These are phyloP conservation scores for Furcula furcula DNA, from an alignment of 2,888 invertebrate species.

Conservation along the genomic window DNA sequence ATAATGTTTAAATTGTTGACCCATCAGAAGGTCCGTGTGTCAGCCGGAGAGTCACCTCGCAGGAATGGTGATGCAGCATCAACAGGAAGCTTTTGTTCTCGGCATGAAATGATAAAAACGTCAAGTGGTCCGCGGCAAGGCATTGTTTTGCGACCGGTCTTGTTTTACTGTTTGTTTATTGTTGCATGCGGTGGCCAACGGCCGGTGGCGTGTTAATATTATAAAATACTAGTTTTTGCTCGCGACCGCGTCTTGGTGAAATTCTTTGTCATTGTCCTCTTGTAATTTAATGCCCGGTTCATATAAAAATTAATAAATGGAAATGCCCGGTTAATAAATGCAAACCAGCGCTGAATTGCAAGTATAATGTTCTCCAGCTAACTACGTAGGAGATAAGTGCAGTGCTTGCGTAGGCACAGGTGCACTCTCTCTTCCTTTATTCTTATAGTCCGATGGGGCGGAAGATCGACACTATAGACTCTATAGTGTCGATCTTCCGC, in stretches of 20 bases:
- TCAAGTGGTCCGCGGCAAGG: conserved; percentile 67
- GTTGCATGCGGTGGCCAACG: conserved; percentile 46
- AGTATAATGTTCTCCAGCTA: no score
- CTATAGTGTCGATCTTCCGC: no score
- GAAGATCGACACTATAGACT: no score
- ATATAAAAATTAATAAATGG: no score
- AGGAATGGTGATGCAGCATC: conserved; percentile 77
- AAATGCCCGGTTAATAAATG: no score
- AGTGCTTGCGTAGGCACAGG: no score
- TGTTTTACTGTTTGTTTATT: conserved; percentile 59
- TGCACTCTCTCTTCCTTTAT: no score
- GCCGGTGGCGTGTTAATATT: conserved; percentile 7
- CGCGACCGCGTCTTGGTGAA: not conserved
- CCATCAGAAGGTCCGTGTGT: conserved; percentile 31
- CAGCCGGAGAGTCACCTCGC: conserved; percentile 49
- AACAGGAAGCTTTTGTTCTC: conserved; percentile 81
- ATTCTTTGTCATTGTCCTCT: not conserved
- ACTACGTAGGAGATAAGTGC: no score
- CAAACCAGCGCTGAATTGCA: no score
- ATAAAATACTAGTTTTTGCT: conserved; percentile 3
- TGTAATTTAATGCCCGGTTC: no score
- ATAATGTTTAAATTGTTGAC: no score
- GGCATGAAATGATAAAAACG: conserved; percentile 77
- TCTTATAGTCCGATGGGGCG: no score
- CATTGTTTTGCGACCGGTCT: conserved; percentile 73